Conservation (phyloP, 2,888 invertebrate genomes). For the Timandra comae region DNA sequence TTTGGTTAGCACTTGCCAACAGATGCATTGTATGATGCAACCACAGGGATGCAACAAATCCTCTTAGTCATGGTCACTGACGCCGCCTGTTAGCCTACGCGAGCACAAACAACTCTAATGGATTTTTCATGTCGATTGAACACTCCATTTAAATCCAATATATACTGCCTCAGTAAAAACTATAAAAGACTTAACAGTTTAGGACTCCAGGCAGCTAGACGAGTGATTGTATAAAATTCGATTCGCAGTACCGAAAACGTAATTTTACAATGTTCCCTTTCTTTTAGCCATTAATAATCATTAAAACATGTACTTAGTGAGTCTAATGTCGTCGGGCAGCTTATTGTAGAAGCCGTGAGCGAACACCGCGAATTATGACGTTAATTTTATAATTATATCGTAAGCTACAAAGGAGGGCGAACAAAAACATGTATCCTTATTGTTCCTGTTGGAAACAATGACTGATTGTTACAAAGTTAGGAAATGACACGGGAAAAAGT, state of each 20-base stretch:
- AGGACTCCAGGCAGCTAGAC: neutral
- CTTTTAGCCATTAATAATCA: conserved; percentile 60
- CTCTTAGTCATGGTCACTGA: conserved; percentile 71
- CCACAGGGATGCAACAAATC: conserved; percentile 59
- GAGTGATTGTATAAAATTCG: conserved; percentile 2
- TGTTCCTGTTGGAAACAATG: conserved; percentile 50
- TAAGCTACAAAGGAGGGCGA: conserved; percentile 44
- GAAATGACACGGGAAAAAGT: conserved; percentile 36
- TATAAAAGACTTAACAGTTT: too few species aligned
- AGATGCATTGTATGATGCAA: conserved; percentile 31
- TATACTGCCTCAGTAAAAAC: conserved; percentile 16
- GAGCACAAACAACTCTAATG: conserved; percentile 67
- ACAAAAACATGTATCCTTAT: conserved; percentile 52
- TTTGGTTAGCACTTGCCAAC: conserved; percentile 10
- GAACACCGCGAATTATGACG: conserved; percentile 59
- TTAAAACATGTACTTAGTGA: conserved; percentile 32
- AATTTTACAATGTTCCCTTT: conserved; percentile 39
- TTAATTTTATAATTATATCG: conserved; percentile 62
- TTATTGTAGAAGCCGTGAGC: conserved; percentile 37
- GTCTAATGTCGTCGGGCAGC: conserved; percentile 41
- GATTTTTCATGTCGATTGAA: conserved; percentile 74
- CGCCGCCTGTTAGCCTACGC: conserved; percentile 50
- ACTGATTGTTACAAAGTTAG: conserved; percentile 40
- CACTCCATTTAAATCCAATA: conserved; percentile 47
- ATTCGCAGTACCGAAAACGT: conserved; percentile 29